Conservation (phyloP, 2,888 invertebrate genomes). For the Mimumesa dahlbomi region DNA sequence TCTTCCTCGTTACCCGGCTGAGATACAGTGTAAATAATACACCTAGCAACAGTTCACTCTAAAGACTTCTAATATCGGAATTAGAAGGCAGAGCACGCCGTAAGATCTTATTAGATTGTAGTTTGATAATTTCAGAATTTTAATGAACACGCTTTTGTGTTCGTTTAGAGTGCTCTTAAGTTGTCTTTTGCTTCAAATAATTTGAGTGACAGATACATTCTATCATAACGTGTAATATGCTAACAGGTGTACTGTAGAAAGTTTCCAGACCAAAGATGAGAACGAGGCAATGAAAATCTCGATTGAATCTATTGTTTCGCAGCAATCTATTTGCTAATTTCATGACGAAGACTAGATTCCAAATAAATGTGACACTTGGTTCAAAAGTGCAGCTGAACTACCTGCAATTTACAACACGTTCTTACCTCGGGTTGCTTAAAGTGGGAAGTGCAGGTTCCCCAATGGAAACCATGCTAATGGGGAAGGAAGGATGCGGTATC, state of each 20-base stretch:
- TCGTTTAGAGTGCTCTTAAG: slow-evolving; percentile 21
- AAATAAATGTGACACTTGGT: too few species aligned
- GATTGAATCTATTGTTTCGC: slow-evolving; percentile 40
- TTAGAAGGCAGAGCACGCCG: too few species aligned
- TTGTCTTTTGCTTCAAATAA: slow-evolving; percentile 12
- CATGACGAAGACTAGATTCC: too few species aligned
- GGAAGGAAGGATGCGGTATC: slow-evolving; percentile 24
- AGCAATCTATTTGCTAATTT: slow-evolving; percentile 29
- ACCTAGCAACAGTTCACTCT: too few species aligned
- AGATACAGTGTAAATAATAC: too few species aligned
- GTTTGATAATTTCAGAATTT: slow-evolving; percentile 36
- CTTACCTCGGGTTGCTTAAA: neutral
- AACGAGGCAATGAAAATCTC: slow-evolving; percentile 31
- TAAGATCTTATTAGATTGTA: slow-evolving; percentile 37
- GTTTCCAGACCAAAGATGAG: slow-evolving; percentile 18
- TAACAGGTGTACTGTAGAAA: slow-evolving; percentile 29
- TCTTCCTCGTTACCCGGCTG: too few species aligned
- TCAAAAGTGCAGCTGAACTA: too few species aligned
- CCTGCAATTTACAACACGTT: too few species aligned
- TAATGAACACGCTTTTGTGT: slow-evolving; percentile 38
- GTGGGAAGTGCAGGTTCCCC: neutral
- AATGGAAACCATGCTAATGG: slow-evolving; percentile 39
- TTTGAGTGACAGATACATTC: slow-evolving; percentile 32
- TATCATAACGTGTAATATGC: slow-evolving; percentile 43
- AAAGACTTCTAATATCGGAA: too few species aligned